phyloP scores from a whole-genome alignment of 2,797 vertebrate species.

The Mormyrus proboscirostris region DNA sequence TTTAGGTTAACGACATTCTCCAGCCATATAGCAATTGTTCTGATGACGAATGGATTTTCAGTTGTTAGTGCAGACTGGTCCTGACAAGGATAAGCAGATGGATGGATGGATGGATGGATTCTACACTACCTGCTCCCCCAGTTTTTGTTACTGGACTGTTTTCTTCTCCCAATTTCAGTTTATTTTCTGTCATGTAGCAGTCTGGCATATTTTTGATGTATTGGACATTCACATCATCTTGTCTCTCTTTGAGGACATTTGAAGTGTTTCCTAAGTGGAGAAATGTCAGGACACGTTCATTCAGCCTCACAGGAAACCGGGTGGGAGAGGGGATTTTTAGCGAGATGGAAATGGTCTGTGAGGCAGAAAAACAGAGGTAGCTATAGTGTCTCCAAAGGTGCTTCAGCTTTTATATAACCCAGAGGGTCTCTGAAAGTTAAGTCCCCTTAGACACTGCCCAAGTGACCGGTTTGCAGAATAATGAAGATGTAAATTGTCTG shows the following conservation, averaged over 20 bases:
- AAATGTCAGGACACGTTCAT: conserved; percentile 47
- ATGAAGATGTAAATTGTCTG: neutral
- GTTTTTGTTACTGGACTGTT: neutral
- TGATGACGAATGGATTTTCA: neutral
- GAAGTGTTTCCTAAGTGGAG: conserved; percentile 51
- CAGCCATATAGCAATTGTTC: neutral
- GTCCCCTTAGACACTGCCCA: neutral
- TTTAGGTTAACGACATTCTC: conserved; percentile 30
- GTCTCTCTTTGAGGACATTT: neutral
- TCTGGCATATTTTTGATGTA: neutral
- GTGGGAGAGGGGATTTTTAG: neutral
- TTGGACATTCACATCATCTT: neutral
- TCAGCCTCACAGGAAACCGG: conserved; percentile 44
- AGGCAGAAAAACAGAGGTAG: neutral
- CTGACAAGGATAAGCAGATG: neutral
- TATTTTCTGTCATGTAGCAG: neutral
- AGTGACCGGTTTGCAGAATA: neutral
- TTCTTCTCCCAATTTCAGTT: neutral
- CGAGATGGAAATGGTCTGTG: neutral
- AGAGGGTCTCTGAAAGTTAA: neutral
- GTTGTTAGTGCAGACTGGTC: neutral
- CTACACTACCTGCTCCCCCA: neutral
- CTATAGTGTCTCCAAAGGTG: neutral
- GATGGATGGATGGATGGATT: neutral
- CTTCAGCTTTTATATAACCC: neutral